phyloP scores from a whole-genome alignment of 2,888 invertebrate genomes.

The Clistopyga incitator region DNA sequence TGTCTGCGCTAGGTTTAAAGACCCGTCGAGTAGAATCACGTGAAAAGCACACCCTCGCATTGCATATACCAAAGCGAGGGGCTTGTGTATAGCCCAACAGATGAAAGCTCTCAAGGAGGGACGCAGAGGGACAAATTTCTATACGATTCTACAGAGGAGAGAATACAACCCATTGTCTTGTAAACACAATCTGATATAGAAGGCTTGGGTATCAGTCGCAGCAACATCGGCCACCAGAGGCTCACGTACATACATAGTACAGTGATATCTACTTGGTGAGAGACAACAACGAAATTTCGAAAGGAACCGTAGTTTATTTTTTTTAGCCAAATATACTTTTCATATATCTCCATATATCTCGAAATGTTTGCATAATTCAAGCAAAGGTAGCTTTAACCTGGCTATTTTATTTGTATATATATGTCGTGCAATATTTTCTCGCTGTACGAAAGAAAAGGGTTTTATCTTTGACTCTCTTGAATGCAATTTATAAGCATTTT shows the following conservation, averaged over 20 bases:
- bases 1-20: not conserved
- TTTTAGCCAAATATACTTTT: not conserved
- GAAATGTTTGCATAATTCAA: too few species aligned
- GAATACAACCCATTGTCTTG: conserved; percentile 7
- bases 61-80: not conserved
- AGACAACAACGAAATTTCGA: not conserved
- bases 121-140: conserved; percentile 21
- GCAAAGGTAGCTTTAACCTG: too few species aligned
- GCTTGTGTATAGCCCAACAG: not conserved
- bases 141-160: conserved; percentile 2
- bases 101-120: conserved; percentile 12
- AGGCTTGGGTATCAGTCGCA: conserved; percentile 19
- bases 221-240: too few species aligned
- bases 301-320: not conserved
- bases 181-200: not conserved
- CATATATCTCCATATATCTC: not conserved
- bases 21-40: not conserved
- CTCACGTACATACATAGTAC: not conserved
- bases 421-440: too few species aligned
- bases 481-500: too few species aligned
- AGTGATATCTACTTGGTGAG: not conserved
- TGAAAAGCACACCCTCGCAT: not conserved
- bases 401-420: too few species aligned
- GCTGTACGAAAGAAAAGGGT: too few species aligned
- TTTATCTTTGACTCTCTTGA: too few species aligned